Conservation (phyloP, 2,797 vertebrate species). For the Clarias pachynema region DNA sequence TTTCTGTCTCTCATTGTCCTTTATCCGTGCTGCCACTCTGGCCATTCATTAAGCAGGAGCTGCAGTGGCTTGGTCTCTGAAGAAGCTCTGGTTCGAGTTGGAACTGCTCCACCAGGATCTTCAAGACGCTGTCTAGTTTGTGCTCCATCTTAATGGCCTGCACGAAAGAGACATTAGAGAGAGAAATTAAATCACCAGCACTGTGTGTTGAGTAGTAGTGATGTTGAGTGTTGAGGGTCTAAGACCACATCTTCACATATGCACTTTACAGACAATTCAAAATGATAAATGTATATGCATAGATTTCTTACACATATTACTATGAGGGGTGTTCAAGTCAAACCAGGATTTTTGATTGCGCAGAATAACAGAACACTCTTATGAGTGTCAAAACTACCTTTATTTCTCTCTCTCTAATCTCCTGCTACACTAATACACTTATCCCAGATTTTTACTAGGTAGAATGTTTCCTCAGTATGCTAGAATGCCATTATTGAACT, state of each 20-base stretch:
- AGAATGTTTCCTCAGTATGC: no score
- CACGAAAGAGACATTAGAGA: constrained; percentile 21
- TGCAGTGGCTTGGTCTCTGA: constrained; percentile 54
- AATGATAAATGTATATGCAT: no score
- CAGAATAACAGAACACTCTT: no score
- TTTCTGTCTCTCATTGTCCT: constrained; percentile 62
- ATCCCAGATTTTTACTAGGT: no score
- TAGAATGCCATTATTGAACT: no score
- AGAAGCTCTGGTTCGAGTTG: constrained; percentile 66
- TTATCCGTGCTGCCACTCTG: constrained; percentile 71
- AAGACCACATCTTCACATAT: neutral
- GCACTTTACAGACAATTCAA: no score
- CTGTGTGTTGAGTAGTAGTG: neutral
- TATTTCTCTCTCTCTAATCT: no score
- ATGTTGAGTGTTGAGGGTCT: neutral
- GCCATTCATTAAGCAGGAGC: constrained; percentile 71
- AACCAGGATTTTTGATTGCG: no score
- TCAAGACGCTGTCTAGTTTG: constrained; percentile 73
- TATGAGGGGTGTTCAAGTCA: no score
- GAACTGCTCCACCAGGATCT: constrained; percentile 73
- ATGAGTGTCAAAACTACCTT: no score
- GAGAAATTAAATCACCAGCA: neutral
- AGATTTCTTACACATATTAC: no score
- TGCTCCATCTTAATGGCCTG: constrained; percentile 76
- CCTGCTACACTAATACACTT: no score